Evolutionary conservation across 2,113 vertebrate species (phyloP), one percentile per base, ranked within the genome.

Genomic region (Sylvietta virens): DNA sequence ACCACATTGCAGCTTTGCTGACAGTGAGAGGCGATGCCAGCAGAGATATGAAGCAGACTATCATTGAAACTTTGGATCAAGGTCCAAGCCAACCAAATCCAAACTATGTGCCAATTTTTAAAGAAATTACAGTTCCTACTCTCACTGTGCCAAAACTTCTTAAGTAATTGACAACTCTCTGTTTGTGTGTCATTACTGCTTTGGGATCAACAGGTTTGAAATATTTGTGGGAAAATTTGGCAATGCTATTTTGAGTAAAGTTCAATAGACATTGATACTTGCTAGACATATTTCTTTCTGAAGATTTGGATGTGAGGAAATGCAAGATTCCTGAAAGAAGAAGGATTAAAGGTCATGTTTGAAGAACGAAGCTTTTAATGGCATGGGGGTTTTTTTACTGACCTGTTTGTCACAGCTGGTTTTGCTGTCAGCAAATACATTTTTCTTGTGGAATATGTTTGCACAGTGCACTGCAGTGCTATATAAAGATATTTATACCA

Each of bases 21-120:
- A 98, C 99, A 0, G 97, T 99, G 86, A 98, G 99, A 5, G 99
- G 99, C 0, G 99, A 99, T 13, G 98, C 99, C 97, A 99, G 98
- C 97, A 98, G 99, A 58, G 99, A 99, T 35, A 99, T 99, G 99
- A 98, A 99, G 51, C 99, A 99, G 96, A 99, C 98, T 71, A 99
- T 99, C 96, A 98, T 99, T 8, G 99, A 99, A 86, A 99, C 98
- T 2, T 97, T 99, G 92, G 99, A 98, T 50, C 99, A 99, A 97
- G 99, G 98, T 80, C 95, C 98, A 0, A 97, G 98, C 26, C 98
- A 98, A 47, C 94, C 98, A 0, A 97, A 97, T 57, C 97, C 98
- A 30, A 97, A 97, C 92, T 98, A 98, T 0, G 98, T 98, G 96
- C 98, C 99, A 91, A 97, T 99, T 93, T 99, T 99, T 96, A 99